Evolutionary conservation across 2,888 invertebrate species (phyloP).

Genomic region (Pasiphila rectangulata): DNA sequence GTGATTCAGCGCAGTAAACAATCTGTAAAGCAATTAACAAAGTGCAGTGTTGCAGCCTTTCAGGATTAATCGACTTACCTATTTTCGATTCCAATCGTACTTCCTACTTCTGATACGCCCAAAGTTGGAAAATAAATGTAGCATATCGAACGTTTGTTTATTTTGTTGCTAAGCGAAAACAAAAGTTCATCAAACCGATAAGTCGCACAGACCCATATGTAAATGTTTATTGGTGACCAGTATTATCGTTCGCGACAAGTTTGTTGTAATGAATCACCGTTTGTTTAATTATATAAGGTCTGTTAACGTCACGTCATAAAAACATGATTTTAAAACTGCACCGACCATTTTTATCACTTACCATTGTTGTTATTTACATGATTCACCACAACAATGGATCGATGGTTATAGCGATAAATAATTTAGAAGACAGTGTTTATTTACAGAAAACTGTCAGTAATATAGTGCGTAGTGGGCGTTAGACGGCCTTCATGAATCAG

Average conservation of each 20-base stretch:
- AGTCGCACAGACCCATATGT: conserved; percentile 19
- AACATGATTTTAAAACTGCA: conserved; percentile 19
- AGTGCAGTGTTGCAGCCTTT: not conserved
- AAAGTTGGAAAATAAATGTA: conserved; percentile 7
- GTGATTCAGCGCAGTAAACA: not conserved
- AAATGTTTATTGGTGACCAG: conserved; percentile 16
- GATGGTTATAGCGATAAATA: no score
- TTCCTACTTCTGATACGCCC: not conserved
- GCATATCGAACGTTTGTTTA: conserved; percentile 7
- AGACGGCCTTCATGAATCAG: conserved; percentile 37
- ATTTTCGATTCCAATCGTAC: no score
- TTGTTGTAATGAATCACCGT: conserved; percentile 27
- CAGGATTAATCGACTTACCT: not conserved
- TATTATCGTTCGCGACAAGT: conserved; percentile 17
- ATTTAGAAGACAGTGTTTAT: not conserved
- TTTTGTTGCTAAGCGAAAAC: conserved; percentile 11
- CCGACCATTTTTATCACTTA: conserved; percentile 6
- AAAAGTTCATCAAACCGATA: conserved; percentile 22
- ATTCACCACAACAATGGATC: no score
- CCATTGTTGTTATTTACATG: no score
- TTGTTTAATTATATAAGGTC: conserved; percentile 29
- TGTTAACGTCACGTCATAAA: conserved; percentile 26
- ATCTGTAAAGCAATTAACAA: not conserved
- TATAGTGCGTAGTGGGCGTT: conserved; percentile 31
- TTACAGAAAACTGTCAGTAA: conserved; percentile 21